A percentile compares a stretch with the other conserved stretches of the same genome.
These are phyloP conservation scores for Oryzias dopingdopingensis DNA, from an alignment of 2,797 vertebrate species.

Conservation along the genomic window DNA sequence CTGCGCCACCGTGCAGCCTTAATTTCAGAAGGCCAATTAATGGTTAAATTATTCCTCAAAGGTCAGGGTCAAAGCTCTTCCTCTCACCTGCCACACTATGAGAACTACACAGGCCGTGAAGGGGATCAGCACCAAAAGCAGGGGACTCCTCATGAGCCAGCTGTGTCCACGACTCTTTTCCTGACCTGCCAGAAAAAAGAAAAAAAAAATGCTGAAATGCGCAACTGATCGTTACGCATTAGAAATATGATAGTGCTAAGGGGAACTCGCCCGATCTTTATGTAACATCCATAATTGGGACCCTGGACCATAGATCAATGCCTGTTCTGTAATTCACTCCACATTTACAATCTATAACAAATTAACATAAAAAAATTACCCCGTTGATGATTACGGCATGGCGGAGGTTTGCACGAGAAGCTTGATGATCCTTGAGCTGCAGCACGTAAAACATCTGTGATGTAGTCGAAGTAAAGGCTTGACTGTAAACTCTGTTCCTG, in stretches of 20 bases:
- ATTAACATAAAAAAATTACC: slow-evolving; percentile 55
- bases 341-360: slow-evolving; percentile 5
- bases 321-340: slow-evolving; percentile 1
- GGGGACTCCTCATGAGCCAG: slow-evolving; percentile 51
- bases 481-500: slow-evolving; percentile 63
- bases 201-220: slow-evolving; percentile 22
- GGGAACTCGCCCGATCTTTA: not conserved
- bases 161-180: slow-evolving; percentile 36
- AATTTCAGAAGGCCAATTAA: too few species aligned
- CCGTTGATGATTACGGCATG: slow-evolving; percentile 63
- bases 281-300: slow-evolving; percentile 13
- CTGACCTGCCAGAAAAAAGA: slow-evolving; percentile 46
- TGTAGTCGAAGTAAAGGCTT: slow-evolving; percentile 75
- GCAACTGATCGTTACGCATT: slow-evolving; percentile 11
- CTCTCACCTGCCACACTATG: slow-evolving; percentile 62
- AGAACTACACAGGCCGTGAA: slow-evolving; percentile 53
- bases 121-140: slow-evolving; percentile 64
- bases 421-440: slow-evolving; percentile 57
- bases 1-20: too few species aligned
- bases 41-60: not conserved
- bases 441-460: slow-evolving; percentile 68
- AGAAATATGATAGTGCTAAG: slow-evolving; percentile 20
- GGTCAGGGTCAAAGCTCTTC: not conserved
- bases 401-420: slow-evolving; percentile 74
- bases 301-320: slow-evolving; percentile 35